These are phyloP conservation scores for Xerus rutilus DNA, from an alignment of 2,797 vertebrate species.

Conservation along the genomic window DNA sequence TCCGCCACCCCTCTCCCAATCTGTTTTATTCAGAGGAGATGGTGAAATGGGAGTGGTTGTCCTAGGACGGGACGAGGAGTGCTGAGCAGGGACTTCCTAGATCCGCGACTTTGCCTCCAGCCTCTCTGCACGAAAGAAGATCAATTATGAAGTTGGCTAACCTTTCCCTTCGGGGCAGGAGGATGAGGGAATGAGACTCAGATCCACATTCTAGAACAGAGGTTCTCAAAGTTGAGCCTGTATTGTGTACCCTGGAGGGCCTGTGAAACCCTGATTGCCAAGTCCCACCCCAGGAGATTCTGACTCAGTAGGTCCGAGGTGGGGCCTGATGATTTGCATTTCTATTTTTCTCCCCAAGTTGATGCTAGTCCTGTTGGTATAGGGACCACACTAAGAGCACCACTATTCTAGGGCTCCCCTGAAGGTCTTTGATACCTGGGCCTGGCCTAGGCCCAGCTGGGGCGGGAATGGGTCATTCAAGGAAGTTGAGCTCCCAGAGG, in stretches of 20 bases:
- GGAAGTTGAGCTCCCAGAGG: not conserved
- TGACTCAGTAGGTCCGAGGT: not conserved
- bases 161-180: not conserved
- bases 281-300: not conserved
- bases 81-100: not conserved
- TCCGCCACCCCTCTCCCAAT: not conserved
- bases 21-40: not conserved
- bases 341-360: not conserved
- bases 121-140: not conserved
- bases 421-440: not conserved
- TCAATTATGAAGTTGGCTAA: not conserved
- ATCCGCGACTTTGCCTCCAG: not conserved
- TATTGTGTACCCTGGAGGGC: not conserved
- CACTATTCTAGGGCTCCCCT: not conserved
- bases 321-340: not conserved
- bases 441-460: not conserved
- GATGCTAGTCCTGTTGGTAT: not conserved
- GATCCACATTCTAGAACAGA: not conserved
- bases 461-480: not conserved
- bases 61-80: not conserved
- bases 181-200: not conserved
- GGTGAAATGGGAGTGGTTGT: not conserved
- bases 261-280: not conserved
- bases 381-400: not conserved
- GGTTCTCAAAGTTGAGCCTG: not conserved